Conservation (phyloP, 2,888 invertebrate species). For the Imbricaverruca yamaguchii region DNA sequence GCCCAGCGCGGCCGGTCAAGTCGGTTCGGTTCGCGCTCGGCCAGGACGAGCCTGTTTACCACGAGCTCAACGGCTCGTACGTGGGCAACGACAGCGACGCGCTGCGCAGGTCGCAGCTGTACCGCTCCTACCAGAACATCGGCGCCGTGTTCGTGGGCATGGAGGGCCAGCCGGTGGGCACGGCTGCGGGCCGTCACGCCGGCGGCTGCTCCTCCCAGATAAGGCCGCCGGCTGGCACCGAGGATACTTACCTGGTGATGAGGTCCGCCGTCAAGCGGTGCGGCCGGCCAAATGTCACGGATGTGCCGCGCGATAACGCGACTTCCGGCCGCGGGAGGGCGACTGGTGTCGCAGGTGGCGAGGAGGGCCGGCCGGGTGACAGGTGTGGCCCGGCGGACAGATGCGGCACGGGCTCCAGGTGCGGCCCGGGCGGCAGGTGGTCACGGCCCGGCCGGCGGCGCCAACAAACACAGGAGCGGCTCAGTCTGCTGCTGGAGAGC, state of each 20-base stretch:
- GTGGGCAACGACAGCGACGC: conserved; percentile 6
- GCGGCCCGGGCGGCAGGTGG: neutral
- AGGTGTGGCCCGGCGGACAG: no score
- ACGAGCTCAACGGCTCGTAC: neutral
- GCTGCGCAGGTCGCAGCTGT: neutral
- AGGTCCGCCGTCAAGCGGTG: neutral
- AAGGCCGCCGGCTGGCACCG: neutral
- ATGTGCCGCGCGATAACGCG: neutral
- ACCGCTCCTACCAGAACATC: conserved; percentile 11
- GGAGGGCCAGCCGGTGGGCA: neutral
- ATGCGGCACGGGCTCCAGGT: no score
- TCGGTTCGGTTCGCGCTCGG: neutral
- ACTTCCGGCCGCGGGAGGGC: neutral
- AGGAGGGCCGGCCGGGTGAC: no score
- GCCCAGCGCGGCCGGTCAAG: neutral
- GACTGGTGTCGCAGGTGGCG: neutral
- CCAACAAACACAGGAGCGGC: neutral
- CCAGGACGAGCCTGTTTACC: neutral
- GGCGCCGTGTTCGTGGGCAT: conserved; percentile 11
- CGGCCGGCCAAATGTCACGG: neutral
- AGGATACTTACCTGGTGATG: conserved; percentile 8
- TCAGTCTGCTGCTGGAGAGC: neutral
- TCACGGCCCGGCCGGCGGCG: neutral
- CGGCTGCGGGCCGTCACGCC: neutral
- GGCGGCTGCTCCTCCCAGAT: no score